Conservation (phyloP, 2,888 invertebrate genomes). For the Erebia ligea region DNA sequence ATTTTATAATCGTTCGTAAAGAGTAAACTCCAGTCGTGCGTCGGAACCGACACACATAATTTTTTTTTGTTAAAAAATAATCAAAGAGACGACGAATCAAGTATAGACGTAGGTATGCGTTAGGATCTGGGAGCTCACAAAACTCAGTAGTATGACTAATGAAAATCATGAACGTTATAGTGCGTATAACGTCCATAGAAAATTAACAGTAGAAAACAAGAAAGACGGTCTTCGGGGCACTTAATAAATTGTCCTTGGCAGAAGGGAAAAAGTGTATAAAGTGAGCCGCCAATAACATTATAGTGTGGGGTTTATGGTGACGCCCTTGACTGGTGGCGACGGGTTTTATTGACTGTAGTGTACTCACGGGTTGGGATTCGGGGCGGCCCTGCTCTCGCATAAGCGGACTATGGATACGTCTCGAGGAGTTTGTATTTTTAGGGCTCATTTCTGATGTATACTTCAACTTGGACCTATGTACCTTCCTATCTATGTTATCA, state of each 20-base stretch:
- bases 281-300: constrained; percentile 74
- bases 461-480: no score
- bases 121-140: no score
- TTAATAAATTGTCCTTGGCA: constrained; percentile 70
- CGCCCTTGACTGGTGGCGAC: constrained; percentile 71
- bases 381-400: not conserved
- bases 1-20: no score
- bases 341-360: constrained; percentile 61
- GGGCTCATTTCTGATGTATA: not conserved
- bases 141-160: not conserved
- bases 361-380: constrained; percentile 14
- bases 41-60: no score
- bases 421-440: not conserved
- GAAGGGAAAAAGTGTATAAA: constrained; percentile 67
- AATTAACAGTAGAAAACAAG: constrained; percentile 45
- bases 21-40: no score
- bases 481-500: no score
- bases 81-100: no score
- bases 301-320: constrained; percentile 75
- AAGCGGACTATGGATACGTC: not conserved
- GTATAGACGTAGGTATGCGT: no score
- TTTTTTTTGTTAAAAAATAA: no score
- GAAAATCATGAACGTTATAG: not conserved
- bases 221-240: constrained; percentile 60
- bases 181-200: not conserved